Percentiles rank a stretch among this genome's conserved stretches.
Evolutionary conservation across 2,797 vertebrate genomes (phyloP).

Genomic region (Podarcis siculus): DNA sequence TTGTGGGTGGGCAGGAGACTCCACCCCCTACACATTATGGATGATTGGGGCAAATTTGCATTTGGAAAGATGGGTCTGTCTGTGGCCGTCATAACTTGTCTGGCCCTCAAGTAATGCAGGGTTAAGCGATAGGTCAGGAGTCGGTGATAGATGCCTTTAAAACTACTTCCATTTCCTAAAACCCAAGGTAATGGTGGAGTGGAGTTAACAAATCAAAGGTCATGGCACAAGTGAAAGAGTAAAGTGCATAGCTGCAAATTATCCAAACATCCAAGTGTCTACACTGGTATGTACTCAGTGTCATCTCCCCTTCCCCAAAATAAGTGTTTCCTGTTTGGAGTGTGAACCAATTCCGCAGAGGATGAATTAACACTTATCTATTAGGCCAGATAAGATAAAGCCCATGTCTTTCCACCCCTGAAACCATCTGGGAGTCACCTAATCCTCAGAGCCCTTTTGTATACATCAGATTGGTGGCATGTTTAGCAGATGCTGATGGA

Average conservation of each 20-base stretch:
- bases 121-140: conserved; percentile 19
- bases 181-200: not conserved
- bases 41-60: not conserved
- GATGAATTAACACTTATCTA: conserved; percentile 51
- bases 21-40: not conserved
- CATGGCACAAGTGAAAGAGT: conserved; percentile 35
- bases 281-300: not conserved
- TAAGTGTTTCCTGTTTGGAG: conserved; percentile 53
- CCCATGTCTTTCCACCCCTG: conserved; percentile 7
- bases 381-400: conserved; percentile 55
- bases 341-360: conserved; percentile 43
- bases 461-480: not conserved
- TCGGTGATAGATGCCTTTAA: conserved; percentile 21
- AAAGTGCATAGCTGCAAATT: not conserved
- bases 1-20: not conserved
- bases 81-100: not conserved
- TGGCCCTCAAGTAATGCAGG: conserved; percentile 1
- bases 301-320: conserved; percentile 24
- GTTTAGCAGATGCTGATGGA: too few relatives aligned
- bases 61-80: not conserved
- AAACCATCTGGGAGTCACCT: conserved; percentile 3
- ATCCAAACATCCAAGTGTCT: not conserved
- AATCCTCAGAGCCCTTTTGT: conserved; percentile 6
- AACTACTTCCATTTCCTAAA: conserved; percentile 2
- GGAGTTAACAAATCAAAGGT: conserved; percentile 22